Conservation (phyloP, 1,140 invertebrate genomes). For the Drosophila biarmipes region DNA sequence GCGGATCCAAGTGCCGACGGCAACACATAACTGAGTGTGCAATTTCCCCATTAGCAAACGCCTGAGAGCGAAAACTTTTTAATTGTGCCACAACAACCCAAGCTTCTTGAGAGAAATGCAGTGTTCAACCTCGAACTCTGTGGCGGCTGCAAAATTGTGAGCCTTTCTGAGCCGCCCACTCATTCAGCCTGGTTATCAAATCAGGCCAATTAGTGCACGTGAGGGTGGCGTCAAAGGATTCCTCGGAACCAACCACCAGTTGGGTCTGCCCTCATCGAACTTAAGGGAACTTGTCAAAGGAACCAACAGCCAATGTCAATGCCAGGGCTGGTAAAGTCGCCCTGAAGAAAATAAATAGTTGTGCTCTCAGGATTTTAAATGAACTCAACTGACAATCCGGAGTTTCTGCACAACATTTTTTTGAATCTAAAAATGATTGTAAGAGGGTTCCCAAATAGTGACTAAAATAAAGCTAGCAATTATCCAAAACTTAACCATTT, state of each 20-base stretch:
- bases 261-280: not conserved
- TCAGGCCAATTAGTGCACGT: constrained; percentile 45
- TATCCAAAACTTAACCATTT: too few relatives aligned
- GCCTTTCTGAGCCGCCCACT: not conserved
- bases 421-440: too few relatives aligned
- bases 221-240: constrained; percentile 9
- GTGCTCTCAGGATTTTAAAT: not conserved
- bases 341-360: not conserved
- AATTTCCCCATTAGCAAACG: constrained; percentile 30
- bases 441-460: too few relatives aligned
- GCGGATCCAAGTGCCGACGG: constrained; percentile 2
- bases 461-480: too few relatives aligned
- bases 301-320: not conserved
- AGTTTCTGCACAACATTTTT: too few relatives aligned
- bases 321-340: not conserved
- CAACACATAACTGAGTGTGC: constrained; percentile 22
- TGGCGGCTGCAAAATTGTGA: not conserved
- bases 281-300: constrained; percentile 1
- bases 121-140: not conserved
- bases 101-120: constrained; percentile 14
- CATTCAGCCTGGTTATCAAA: constrained; percentile 16
- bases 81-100: constrained; percentile 27
- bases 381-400: too few relatives aligned
- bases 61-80: constrained; percentile 29
- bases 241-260: not conserved